Percentiles rank a stretch among this genome's conserved stretches.
Evolutionary conservation across 2,888 invertebrate genomes (phyloP).

Genomic region (Idaea dimidiata): DNA sequence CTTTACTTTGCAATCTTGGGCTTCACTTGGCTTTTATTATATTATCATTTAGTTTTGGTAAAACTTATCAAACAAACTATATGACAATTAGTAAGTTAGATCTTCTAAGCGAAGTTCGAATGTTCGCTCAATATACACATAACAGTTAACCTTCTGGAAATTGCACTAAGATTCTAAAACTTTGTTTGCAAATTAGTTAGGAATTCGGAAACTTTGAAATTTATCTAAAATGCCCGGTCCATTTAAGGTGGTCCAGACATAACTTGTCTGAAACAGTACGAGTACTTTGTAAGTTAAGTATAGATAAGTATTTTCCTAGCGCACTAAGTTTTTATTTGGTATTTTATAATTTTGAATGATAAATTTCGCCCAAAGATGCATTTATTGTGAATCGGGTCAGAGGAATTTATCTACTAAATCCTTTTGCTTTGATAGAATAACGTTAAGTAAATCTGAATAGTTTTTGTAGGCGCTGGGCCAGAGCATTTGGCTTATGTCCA

Average conservation of each 20-base stretch:
- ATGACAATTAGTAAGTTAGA: background rate
- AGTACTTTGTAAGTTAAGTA: background rate
- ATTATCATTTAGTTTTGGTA: no score
- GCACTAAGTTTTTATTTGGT: background rate
- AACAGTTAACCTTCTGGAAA: background rate
- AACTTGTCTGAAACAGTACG: background rate
- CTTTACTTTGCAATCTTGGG: background rate
- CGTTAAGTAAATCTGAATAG: background rate
- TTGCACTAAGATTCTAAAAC: background rate
- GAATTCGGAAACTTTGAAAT: background rate
- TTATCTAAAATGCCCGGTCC: background rate
- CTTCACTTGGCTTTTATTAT: background rate
- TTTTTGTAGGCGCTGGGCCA: slow-evolving; percentile 4
- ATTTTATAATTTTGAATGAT: background rate
- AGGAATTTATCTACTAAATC: background rate
- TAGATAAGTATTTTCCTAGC: no score
- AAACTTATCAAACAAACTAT: background rate
- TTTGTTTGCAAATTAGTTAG: background rate
- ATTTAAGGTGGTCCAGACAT: background rate
- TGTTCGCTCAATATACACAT: background rate
- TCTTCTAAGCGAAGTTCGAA: background rate
- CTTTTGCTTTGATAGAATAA: background rate
- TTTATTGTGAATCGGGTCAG: background rate
- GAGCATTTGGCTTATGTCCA: background rate
- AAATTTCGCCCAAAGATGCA: background rate